These are phyloP conservation scores for Premnoplex brunnescens DNA, from an alignment of 2,797 vertebrate species.

Conservation along the genomic window DNA sequence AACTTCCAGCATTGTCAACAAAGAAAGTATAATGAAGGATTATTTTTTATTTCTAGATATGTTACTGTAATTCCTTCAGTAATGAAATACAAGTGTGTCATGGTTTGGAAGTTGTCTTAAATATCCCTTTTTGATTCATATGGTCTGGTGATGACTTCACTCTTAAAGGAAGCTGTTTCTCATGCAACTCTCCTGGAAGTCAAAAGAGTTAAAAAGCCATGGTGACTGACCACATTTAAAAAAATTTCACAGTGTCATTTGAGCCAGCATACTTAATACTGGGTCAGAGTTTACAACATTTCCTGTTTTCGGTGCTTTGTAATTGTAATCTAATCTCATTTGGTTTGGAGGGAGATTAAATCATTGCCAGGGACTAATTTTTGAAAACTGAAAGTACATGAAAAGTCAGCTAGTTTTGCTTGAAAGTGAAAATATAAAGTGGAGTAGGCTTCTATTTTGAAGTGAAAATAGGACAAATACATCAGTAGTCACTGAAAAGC, in stretches of 20 bases:
- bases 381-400: not conserved
- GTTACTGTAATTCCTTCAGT: not conserved
- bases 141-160: not conserved
- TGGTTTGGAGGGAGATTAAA: slow-evolving; percentile 42
- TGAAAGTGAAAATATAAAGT: slow-evolving; percentile 37
- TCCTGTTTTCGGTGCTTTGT: slow-evolving; percentile 44
- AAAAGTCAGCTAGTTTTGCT: slow-evolving; percentile 16
- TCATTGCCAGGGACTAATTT: slow-evolving; percentile 12
- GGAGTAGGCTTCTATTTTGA: not conserved
- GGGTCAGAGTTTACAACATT: slow-evolving; percentile 46
- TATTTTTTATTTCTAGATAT: not conserved
- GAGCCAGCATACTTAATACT: not conserved
- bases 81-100: not conserved
- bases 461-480: not conserved
- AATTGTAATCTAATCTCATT: slow-evolving; percentile 49
- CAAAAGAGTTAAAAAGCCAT: not conserved
- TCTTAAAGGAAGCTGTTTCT: not conserved
- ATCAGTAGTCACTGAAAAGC: not conserved
- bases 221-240: not conserved
- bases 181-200: not conserved
- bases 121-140: not conserved
- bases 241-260: slow-evolving; percentile 24
- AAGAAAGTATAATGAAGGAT: not conserved
- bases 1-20: not conserved
- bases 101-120: not conserved